Evolutionary conservation across 1,140 invertebrate genomes (phyloP).

Genomic region (Papilio polytes): DNA sequence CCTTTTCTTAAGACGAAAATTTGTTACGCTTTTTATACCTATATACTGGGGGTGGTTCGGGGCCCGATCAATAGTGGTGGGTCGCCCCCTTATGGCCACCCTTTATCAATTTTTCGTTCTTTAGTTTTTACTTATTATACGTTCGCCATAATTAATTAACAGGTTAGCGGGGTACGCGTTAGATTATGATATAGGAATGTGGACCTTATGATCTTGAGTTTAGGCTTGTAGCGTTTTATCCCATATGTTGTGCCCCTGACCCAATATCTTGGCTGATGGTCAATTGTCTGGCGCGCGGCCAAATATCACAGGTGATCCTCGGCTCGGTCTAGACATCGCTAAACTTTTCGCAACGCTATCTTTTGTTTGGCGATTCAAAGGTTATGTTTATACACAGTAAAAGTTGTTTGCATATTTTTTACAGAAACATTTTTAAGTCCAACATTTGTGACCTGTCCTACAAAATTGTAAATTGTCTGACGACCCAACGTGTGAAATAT

Average conservation of each 20-base stretch:
- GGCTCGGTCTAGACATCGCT: background rate
- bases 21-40: conserved; percentile 84
- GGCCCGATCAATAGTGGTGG: conserved; percentile 70
- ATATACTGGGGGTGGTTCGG: conserved; percentile 66
- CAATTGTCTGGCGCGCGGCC: conserved; percentile 24
- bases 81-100: conserved; percentile 64
- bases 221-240: background rate
- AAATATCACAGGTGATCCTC: conserved; percentile 24
- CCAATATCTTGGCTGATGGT: conserved; percentile 29
- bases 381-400: conserved; percentile 1
- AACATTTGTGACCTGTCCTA: too few species aligned
- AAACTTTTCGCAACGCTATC: background rate
- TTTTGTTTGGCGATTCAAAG: background rate
- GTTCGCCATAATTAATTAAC: conserved; percentile 72
- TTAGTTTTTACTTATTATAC: conserved; percentile 72
- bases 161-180: conserved; percentile 30
- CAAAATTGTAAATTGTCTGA: too few species aligned
- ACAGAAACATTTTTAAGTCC: background rate
- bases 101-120: conserved; percentile 82
- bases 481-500: too few species aligned
- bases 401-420: background rate
- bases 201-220: background rate
- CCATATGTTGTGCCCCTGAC: conserved; percentile 31
- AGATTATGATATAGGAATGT: conserved; percentile 21
- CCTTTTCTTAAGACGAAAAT: conserved; percentile 84